Evolutionary conservation across 2,113 vertebrate species (phyloP).

Genomic region (Rhinichthys klamathensis): DNA sequence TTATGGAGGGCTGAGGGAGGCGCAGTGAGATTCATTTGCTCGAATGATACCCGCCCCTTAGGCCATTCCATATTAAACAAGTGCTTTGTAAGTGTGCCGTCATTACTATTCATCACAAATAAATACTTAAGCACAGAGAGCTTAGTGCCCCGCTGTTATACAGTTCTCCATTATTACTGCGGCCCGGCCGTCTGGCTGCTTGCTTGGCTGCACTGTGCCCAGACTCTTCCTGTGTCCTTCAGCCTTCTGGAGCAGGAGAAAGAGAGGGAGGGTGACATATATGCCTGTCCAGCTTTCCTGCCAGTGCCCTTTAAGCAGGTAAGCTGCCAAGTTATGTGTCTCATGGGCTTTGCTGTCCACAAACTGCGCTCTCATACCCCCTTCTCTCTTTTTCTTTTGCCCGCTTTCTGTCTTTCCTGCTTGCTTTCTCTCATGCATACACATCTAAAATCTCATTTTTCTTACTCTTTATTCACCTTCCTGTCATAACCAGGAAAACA

Average conservation of each 20-base stretch:
- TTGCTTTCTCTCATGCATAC: conserved; percentile 24
- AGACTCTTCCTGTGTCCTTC: conserved; percentile 67
- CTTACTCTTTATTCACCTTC: not conserved
- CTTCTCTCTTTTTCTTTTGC: conserved; percentile 25
- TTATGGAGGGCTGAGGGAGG: conserved; percentile 62
- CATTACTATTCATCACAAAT: conserved; percentile 81
- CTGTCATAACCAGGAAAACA: conserved; percentile 14
- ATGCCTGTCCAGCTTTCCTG: conserved; percentile 45
- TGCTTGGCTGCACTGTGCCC: conserved; percentile 46
- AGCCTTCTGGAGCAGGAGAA: conserved; percentile 63
- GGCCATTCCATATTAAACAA: conserved; percentile 74
- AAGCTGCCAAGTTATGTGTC: conserved; percentile 49
- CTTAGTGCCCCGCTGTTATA: conserved; percentile 74
- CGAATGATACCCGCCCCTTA: conserved; percentile 63
- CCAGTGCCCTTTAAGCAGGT: conserved; percentile 45
- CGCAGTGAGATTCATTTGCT: conserved; percentile 52
- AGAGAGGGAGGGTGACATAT: conserved; percentile 49
- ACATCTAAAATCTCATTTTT: conserved; percentile 15
- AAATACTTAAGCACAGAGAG: conserved; percentile 79
- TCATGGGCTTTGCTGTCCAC: conserved; percentile 50
- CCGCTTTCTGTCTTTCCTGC: not conserved
- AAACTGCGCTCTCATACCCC: conserved; percentile 40
- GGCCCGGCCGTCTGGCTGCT: conserved; percentile 61
- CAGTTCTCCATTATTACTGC: conserved; percentile 70
- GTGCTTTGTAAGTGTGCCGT: conserved; percentile 76